These are phyloP conservation scores for Podilymbus podiceps DNA, from an alignment of 2,113 vertebrate genomes.

Conservation along the genomic window DNA sequence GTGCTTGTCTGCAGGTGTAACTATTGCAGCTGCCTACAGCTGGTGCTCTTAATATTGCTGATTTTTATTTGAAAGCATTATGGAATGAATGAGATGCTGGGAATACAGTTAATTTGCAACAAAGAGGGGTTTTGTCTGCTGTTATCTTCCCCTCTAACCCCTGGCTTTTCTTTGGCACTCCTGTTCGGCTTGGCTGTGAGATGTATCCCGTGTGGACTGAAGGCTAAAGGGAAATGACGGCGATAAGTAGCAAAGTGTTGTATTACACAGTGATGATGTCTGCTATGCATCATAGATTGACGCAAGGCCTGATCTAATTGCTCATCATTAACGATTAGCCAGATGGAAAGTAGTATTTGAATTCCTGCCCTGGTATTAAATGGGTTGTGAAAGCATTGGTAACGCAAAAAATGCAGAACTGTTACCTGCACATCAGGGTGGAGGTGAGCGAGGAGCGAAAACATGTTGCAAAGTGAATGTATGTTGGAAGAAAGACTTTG, in stretches of 20 bases:
- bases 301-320: neutral
- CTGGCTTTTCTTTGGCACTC: neutral
- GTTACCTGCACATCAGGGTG: neutral
- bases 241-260: neutral
- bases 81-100: neutral
- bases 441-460: neutral
- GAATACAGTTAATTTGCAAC: neutral
- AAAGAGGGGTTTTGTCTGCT: neutral
- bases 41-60: neutral
- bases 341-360: neutral
- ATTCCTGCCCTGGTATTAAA: neutral
- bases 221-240: neutral
- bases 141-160: neutral
- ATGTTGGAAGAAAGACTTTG: neutral
- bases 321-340: neutral
- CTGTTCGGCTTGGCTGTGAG: fast-evolving
- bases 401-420: neutral
- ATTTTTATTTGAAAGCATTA: neutral
- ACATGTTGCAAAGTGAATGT: neutral
- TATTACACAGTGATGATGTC: neutral
- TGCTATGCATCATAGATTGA: neutral
- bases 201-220: fast-evolving
- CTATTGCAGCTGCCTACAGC: neutral
- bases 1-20: slow-evolving; percentile 50
- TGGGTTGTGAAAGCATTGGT: neutral